Evolutionary conservation across 2,888 invertebrate genomes (phyloP).

Genomic region (Perizoma affinitatum): DNA sequence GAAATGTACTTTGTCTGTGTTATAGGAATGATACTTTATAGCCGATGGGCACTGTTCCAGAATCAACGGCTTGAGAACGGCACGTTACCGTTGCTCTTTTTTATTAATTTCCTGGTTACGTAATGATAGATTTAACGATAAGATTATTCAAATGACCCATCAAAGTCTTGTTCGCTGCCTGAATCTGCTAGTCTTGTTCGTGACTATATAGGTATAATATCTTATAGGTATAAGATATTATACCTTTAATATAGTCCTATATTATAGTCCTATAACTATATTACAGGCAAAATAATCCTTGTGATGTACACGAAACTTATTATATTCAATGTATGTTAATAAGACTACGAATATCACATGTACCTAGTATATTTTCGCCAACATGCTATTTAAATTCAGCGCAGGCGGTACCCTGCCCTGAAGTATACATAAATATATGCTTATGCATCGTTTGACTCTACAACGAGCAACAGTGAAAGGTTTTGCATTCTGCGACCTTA

Average conservation of each 20-base stretch:
- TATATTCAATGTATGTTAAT: conserved; percentile 45
- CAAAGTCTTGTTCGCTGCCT: background rate
- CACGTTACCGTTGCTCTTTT: conserved; percentile 31
- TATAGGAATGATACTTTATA: conserved; percentile 43
- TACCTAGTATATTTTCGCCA: conserved; percentile 51
- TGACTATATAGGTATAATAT: no score
- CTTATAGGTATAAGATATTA: no score
- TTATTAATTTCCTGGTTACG: conserved; percentile 25
- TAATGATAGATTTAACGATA: conserved; percentile 6
- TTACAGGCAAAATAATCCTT: no score
- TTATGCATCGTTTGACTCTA: conserved; percentile 51
- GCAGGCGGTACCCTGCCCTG: conserved; percentile 57
- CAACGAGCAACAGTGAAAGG: conserved; percentile 30
- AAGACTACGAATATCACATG: conserved; percentile 53
- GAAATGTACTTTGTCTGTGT: conserved; percentile 15
- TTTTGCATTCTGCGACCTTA: conserved; percentile 9
- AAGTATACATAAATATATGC: conserved; percentile 61
- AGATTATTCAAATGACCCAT: background rate
- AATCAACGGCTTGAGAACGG: conserved; percentile 37
- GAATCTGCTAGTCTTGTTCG: no score
- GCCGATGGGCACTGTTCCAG: conserved; percentile 42
- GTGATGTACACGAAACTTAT: background rate
- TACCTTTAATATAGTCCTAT: no score
- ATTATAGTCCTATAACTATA: no score
- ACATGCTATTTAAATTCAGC: conserved; percentile 63